Evolutionary conservation across 1,140 invertebrate genomes (phyloP), one percentile per base, ranked within the genome.

Genomic region (Trachymyrmex septentrionalis): DNA sequence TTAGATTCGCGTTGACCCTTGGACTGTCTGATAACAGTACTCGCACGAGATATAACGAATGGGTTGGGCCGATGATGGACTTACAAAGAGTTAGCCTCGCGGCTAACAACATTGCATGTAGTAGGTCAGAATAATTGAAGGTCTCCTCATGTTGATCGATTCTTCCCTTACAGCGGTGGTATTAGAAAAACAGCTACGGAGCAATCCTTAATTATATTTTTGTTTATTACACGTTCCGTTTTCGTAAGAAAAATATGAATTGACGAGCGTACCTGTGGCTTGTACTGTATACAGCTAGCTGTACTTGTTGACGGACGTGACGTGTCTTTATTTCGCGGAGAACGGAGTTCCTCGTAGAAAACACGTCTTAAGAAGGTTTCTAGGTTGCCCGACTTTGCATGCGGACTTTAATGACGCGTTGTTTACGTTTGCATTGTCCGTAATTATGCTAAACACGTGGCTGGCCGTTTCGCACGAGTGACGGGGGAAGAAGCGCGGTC

Each of bases 281-380:
- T 21, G 12, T 44, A 50, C 4, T 38, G 38, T 4, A n/a, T 64
- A 12, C 55, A 10, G 14, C 1, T 63, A 27, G 14, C 16, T 44
- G n/a, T 34, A 3, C 14, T 48, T 61, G 24, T 30, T 73, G 67
- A 21, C 30, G 48, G 27, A 55, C 24, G 16, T 59, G 38, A 82
- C 67, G n/a, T 21, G 21, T 84, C 24, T 75, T 50, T 19, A 48
- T 73, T 55, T 34, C 9, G 53, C 63, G 16, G 44, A 3, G n/a
- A 82, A n/a, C 6, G 14, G 30, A 44, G 48, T 48, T 75, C n/a
- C 21, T 75, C n/a, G 14, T 48, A 30, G 55, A 73, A 44, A 61
- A 75, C 16, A 16, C 53, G 55, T 61, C n/a, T n/a, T 24, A 84
- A 84, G 24, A 48, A 75, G 80, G 69, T 84, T 84, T 84, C 80